Conservation (phyloP, 2,797 vertebrate species). For the Galaxias olidus region DNA sequence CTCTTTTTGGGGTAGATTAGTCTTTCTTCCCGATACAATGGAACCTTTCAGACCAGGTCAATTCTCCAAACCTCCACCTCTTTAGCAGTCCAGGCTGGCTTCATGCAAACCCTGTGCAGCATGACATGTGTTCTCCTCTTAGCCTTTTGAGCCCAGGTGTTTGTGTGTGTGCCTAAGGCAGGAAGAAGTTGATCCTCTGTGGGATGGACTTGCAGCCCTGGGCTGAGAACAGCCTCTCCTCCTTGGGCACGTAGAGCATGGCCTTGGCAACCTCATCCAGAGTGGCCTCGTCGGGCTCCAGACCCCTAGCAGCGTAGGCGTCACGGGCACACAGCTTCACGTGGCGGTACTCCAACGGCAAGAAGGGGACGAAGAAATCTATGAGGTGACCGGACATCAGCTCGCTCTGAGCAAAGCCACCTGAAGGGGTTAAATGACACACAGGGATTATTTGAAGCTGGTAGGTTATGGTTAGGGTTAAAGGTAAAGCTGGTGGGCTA, state of each 20-base stretch:
- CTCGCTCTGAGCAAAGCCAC: conserved; percentile 80
- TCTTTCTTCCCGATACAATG: too few species aligned
- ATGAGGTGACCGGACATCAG: conserved; percentile 86
- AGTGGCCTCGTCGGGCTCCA: conserved; percentile 76
- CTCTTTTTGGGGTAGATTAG: too few species aligned
- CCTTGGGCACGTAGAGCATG: conserved; percentile 90
- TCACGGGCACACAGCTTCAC: conserved; percentile 88
- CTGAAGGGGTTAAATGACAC: conserved; percentile 41
- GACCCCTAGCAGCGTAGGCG: conserved; percentile 80
- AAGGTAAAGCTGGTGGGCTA: neutral
- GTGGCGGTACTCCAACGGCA: conserved; percentile 90
- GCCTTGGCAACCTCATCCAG: conserved; percentile 87
- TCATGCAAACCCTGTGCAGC: too few species aligned
- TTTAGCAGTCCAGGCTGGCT: too few species aligned
- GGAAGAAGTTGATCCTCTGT: conserved; percentile 91
- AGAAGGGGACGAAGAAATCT: conserved; percentile 89
- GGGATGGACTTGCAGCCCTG: conserved; percentile 95
- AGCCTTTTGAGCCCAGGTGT: neutral
- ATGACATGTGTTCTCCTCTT: too few species aligned
- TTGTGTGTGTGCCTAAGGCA: conserved; percentile 72
- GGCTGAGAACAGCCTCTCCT: conserved; percentile 90
- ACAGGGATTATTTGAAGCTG: neutral
- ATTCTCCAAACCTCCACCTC: too few species aligned
- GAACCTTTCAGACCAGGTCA: too few species aligned
- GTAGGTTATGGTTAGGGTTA: neutral